Conservation (phyloP, 1,140 invertebrate species). For the Leptestheria dahalacensis region DNA sequence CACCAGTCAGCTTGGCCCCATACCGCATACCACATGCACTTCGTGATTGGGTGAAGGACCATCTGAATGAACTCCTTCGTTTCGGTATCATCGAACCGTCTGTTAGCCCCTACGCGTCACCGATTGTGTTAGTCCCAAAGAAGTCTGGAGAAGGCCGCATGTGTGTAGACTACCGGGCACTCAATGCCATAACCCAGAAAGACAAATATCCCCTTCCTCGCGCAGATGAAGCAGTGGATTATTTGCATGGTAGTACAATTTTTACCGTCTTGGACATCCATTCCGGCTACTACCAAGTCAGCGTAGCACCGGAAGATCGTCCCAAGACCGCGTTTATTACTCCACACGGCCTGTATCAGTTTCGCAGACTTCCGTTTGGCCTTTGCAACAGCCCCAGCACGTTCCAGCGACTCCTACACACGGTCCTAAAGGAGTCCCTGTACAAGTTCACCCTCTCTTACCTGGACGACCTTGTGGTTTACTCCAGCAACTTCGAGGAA, state of each 20-base stretch:
- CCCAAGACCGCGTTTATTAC: background rate
- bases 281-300: background rate
- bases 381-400: background rate
- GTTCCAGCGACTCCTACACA: background rate
- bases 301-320: background rate
- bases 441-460: background rate
- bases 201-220: too few species aligned
- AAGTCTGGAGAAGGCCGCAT: background rate
- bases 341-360: background rate
- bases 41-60: too few species aligned
- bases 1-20: too few species aligned
- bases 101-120: background rate
- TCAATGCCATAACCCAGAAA: background rate
- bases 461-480: background rate
- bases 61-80: too few species aligned
- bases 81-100: too few species aligned
- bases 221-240: too few species aligned
- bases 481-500: background rate
- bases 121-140: background rate
- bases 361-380: background rate
- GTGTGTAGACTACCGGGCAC: background rate
- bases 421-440: background rate
- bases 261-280: too few species aligned
- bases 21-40: too few species aligned
- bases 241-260: too few species aligned